phyloP scores from a whole-genome alignment of 2,113 vertebrate genomes.

The Protobothrops mucrosquamatus region DNA sequence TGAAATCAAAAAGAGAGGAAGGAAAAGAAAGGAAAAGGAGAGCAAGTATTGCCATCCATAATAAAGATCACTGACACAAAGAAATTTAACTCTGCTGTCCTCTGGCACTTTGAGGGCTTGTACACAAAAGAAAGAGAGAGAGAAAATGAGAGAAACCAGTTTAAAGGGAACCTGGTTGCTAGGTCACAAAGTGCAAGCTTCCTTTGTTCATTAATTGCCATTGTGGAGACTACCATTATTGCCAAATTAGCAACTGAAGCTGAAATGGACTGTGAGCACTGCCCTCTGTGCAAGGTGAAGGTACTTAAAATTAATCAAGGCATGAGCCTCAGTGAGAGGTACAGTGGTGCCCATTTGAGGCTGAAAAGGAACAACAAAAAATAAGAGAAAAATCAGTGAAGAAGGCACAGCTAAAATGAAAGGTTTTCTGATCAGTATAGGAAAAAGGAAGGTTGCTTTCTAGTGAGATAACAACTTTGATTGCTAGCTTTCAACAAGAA shows the following conservation, averaged over 20 bases:
- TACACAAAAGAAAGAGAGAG: conserved; percentile 7
- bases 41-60: conserved; percentile 39
- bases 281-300: conserved; percentile 40
- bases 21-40: conserved; percentile 31
- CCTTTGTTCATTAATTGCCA: conserved; percentile 63
- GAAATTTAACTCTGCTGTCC: conserved; percentile 44
- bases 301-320: conserved; percentile 49
- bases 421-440: conserved; percentile 2
- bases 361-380: not conserved
- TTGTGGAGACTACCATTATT: conserved; percentile 52
- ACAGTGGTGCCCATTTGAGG: not conserved
- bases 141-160: conserved; percentile 31
- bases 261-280: conserved; percentile 44
- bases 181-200: conserved; percentile 48
- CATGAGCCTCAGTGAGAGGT: not conserved
- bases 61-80: conserved; percentile 44
- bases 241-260: conserved; percentile 40
- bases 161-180: conserved; percentile 51
- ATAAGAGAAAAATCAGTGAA: not conserved
- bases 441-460: not conserved
- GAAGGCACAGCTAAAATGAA: conserved; percentile 1
- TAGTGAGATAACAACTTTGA: not conserved
- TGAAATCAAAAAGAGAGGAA: conserved; percentile 38
- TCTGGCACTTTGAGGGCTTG: conserved; percentile 31
- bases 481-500: not conserved